Base-by-base conservation (phyloP, 1,140 invertebrate species). In the Cyclina sinensis region DNA sequence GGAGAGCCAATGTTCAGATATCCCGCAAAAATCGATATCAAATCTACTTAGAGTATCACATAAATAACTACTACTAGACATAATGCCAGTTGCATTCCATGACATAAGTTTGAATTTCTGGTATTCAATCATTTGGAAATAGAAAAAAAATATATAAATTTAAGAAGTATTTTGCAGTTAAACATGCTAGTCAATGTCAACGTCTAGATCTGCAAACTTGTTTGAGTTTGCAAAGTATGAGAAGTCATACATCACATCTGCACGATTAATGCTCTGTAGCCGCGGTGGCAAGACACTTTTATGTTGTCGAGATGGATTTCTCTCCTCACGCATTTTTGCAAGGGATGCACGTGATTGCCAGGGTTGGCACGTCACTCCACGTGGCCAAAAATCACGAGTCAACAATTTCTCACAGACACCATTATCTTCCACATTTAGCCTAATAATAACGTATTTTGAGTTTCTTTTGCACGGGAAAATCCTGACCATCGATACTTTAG, bases 31-130 rank as follows among this genome's bases (percentile, higher is more conserved):
- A n/a, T 37, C 74, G 24, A 78, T 54, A 5, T 30, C 4, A 32
- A 21, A 16, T 7, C 35, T 32, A 2, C 1, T 4, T 30, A 78
- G 14, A 16, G 27, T 35, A 21, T 54, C 32, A 54, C 39, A 54
- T 2, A 78, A n/a, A 35, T 78, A 78, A 14, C 14, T 57, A 7
- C 43, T 51, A 54, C 46, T 78, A 12, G 74, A 78, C 74, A 78
- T 78, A 30, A 78, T 35, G 12, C 46, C 74, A 32, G 46, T 78
- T 27, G 21, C 74, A 32, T 78, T 78, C 74, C 74, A 78, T 3
- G 46, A 30, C 48, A 78, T 51, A 16, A 78, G 7, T 51, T 51
- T 78, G 4, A 54, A 4, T 9, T n/a, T 4, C 9, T 2, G 27
- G 1, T 14, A 18, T 14, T 35, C 35, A 70, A 12, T 27, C 65